These are phyloP conservation scores for Pelagia noctiluca DNA, from an alignment of 30 jellyfish, hydroid and myxozoan species.

Conservation along the genomic window DNA sequence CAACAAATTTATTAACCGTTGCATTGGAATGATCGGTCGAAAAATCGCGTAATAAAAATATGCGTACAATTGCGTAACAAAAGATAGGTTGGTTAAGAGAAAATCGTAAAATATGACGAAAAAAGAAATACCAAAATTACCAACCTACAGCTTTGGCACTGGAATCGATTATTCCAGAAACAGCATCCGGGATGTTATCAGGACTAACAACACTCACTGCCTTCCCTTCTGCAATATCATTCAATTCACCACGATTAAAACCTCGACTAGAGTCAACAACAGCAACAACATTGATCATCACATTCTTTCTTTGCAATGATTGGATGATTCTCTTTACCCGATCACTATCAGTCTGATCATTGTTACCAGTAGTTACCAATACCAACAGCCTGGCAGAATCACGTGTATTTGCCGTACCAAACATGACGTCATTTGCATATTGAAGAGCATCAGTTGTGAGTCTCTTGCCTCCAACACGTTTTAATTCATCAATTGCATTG, in stretches of 20 bases:
- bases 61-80: too few species aligned
- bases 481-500: conserved; percentile 13
- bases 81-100: too few species aligned
- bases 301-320: background rate
- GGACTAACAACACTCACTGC: background rate
- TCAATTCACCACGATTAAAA: background rate
- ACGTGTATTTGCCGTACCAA: background rate
- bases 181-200: conserved; percentile 22
- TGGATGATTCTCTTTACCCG: conserved; percentile 10
- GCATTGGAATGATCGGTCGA: too few species aligned
- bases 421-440: conserved; percentile 26
- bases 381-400: conserved; percentile 53
- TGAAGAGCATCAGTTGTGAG: conserved; percentile 15
- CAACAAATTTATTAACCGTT: too few species aligned
- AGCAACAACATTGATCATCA: conserved; percentile 50
- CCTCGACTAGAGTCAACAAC: conserved; percentile 46
- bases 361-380: conserved; percentile 32
- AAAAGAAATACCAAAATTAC: too few species aligned
- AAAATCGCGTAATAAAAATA: too few species aligned
- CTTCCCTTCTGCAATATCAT: background rate
- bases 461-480: conserved; percentile 65
- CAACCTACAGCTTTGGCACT: conserved; percentile 53
- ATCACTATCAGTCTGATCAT: background rate
- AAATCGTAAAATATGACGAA: too few species aligned
- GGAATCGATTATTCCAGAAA: conserved; percentile 10